Conservation (phyloP, 2,888 invertebrate species). For the Cancer borealis region DNA sequence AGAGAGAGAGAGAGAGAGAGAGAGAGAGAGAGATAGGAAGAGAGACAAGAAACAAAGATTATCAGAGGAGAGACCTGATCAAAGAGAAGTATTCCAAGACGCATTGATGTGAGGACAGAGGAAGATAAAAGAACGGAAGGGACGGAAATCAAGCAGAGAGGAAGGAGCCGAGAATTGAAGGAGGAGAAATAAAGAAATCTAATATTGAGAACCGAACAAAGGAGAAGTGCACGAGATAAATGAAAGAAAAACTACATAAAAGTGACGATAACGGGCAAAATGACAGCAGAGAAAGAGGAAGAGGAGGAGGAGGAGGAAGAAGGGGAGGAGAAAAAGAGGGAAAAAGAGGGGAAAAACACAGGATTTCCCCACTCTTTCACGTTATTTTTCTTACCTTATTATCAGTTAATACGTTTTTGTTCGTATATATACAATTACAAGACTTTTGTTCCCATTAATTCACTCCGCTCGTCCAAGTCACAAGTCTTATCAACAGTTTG, state of each 20-base stretch:
- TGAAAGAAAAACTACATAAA: background rate
- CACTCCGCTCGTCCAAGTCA: too few relatives aligned
- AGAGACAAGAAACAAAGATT: background rate
- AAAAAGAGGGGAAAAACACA: background rate
- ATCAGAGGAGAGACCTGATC: background rate
- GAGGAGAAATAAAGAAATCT: background rate
- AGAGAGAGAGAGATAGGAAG: background rate
- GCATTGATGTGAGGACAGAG: slow-evolving; percentile 11
- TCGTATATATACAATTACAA: too few relatives aligned
- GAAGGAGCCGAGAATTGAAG: background rate
- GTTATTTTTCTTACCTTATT: too few relatives aligned
- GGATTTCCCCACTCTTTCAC: too few relatives aligned
- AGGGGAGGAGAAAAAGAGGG: background rate
- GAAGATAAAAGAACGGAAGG: background rate
- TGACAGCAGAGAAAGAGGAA: background rate
- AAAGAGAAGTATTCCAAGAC: background rate
- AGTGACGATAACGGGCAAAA: slow-evolving; percentile 1
- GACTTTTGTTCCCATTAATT: too few relatives aligned
- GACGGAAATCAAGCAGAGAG: slow-evolving; percentile 8
- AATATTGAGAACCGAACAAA: slow-evolving; percentile 10
- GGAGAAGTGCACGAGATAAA: background rate
- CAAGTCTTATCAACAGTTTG: too few relatives aligned
- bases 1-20: background rate
- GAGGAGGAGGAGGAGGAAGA: background rate
- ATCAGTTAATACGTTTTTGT: too few relatives aligned